These are phyloP conservation scores for Eulithis testata DNA, from an alignment of 2,888 invertebrate genomes.

Conservation along the genomic window DNA sequence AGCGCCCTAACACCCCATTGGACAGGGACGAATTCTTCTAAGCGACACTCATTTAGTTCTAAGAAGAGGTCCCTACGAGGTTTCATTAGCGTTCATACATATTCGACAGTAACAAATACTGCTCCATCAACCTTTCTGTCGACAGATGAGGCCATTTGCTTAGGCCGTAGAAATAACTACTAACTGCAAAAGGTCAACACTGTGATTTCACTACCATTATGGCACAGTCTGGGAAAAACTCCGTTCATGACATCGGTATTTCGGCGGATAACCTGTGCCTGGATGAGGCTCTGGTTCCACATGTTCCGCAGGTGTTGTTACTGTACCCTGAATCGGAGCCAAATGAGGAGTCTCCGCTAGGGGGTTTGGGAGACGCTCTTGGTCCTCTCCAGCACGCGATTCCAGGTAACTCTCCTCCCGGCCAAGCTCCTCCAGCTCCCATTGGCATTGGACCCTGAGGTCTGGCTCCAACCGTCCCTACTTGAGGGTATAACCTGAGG, in stretches of 20 bases:
- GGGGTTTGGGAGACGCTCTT: constrained; percentile 84
- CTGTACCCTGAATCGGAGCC: constrained; percentile 95
- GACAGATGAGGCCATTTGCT: constrained; percentile 69
- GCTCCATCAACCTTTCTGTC: constrained; percentile 49
- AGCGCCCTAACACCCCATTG: constrained; percentile 45
- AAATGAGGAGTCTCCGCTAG: constrained; percentile 90
- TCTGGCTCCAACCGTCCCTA: constrained; percentile 87
- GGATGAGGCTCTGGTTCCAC: constrained; percentile 85
- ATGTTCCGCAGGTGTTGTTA: constrained; percentile 90
- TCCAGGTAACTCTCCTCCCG: constrained; percentile 86
- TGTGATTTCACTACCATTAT: constrained; percentile 24
- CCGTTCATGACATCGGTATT: constrained; percentile 80
- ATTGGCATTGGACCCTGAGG: constrained; percentile 72
- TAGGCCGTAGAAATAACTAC: constrained; percentile 72
- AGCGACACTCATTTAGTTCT: constrained; percentile 61
- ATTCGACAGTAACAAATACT: constrained; percentile 58
- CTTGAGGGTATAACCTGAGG: constrained; percentile 88
- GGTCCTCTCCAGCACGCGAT: constrained; percentile 85
- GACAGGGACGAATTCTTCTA: constrained; percentile 55
- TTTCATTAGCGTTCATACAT: constrained; percentile 54
- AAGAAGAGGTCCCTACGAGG: constrained; percentile 69
- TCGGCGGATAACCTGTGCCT: constrained; percentile 78
- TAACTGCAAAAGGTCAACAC: constrained; percentile 60
- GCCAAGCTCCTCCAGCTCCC: constrained; percentile 88
- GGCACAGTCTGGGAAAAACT: constrained; percentile 48